Evolutionary conservation across 2,113 vertebrate genomes (phyloP).

Genomic region (Otolemur garnettii): DNA sequence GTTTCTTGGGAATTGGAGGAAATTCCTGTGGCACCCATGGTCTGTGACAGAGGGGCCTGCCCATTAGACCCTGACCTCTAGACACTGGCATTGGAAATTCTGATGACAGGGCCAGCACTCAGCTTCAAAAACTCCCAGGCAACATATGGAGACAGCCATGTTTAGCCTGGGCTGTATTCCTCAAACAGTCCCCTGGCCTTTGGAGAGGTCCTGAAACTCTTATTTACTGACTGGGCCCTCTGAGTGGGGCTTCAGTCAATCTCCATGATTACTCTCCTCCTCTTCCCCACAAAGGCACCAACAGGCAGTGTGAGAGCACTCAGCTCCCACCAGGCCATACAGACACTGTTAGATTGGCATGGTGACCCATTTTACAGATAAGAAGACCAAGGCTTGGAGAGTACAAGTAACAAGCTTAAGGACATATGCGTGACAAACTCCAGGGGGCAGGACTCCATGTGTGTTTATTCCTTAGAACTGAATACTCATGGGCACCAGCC

Average conservation of each 20-base stretch:
- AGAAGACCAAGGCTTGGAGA: not conserved
- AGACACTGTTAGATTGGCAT: accelerated
- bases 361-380: not conserved
- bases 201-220: not conserved
- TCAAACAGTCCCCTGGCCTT: not conserved
- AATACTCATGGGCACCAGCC: not conserved
- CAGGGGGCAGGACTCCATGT: not conserved
- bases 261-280: no score
- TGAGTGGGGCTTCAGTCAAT: not conserved
- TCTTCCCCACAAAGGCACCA: not conserved
- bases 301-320: not conserved
- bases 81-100: not conserved
- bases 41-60: not conserved
- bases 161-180: not conserved
- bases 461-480: not conserved
- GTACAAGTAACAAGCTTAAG: no score
- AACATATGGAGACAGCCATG: not conserved
- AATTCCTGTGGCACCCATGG: not conserved
- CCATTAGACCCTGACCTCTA: not conserved
- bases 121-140: not conserved
- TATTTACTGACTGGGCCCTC: not conserved
- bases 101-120: not conserved
- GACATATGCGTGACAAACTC: not conserved
- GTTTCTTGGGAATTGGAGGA: not conserved
- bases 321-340: not conserved